These are phyloP conservation scores for Synaphobranchus kaupii DNA, from an alignment of 2,797 vertebrate species.

Conservation along the genomic window DNA sequence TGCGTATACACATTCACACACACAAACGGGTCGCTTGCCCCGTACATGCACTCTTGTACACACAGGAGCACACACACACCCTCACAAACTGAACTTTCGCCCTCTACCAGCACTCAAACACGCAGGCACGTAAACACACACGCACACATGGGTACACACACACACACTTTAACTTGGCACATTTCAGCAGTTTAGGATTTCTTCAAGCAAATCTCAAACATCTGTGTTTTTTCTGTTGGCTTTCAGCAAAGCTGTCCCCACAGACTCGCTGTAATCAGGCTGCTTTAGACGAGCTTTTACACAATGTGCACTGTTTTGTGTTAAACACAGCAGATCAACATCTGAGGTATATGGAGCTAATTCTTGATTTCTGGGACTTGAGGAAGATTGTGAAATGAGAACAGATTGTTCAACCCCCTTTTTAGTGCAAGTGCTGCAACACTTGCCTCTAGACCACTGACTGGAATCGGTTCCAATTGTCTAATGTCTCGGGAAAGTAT, in stretches of 20 bases:
- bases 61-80: too few species aligned
- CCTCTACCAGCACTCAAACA: neutral
- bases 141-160: neutral
- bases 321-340: neutral
- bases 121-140: neutral
- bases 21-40: too few species aligned
- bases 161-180: neutral
- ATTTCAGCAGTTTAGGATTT: constrained; percentile 4
- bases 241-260: neutral
- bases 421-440: neutral
- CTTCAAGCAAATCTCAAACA: constrained; percentile 11
- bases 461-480: neutral
- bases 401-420: neutral
- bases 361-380: neutral
- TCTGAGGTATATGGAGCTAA: neutral
- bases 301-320: neutral
- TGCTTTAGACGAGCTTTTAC: neutral
- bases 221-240: constrained; percentile 10
- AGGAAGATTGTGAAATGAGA: neutral
- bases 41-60: too few species aligned
- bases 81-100: too few species aligned
- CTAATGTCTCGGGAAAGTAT: neutral
- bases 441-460: neutral
- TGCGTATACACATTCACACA: neutral
- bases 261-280: neutral